Conservation (phyloP, 2,888 invertebrate genomes). For the Drosophila pseudotalamancana region DNA sequence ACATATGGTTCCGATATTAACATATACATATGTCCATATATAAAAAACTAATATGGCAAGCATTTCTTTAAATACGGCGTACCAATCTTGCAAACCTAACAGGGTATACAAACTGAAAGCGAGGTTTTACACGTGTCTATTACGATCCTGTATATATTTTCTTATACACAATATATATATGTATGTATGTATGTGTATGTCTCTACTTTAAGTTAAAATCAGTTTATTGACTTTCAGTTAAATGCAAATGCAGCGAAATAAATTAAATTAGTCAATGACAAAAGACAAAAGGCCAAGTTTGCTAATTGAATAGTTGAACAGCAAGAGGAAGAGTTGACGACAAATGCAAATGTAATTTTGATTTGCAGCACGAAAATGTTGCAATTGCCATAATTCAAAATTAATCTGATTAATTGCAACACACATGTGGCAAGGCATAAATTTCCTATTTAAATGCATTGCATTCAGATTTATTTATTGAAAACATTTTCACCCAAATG, state of each 20-base stretch:
- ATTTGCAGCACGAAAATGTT: constrained; percentile 30
- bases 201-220: neutral
- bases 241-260: constrained; percentile 34
- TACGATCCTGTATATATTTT: neutral
- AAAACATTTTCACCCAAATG: constrained; percentile 7
- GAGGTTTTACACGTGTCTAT: constrained; percentile 46
- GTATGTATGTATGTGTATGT: neutral
- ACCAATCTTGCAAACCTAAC: neutral
- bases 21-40: no score
- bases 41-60: no score
- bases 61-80: no score
- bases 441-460: constrained; percentile 1
- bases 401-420: constrained; percentile 21
- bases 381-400: constrained; percentile 25
- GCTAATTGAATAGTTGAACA: constrained; percentile 34
- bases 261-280: no score
- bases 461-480: constrained; percentile 20
- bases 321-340: constrained; percentile 39
- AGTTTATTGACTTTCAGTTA: constrained; percentile 57
- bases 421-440: constrained; percentile 5
- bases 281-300: constrained; percentile 14
- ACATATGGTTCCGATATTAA: no score
- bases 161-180: neutral
- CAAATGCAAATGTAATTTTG: constrained; percentile 50
- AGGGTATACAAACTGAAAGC: constrained; percentile 16